Conservation (phyloP, 37 sponge, comb jelly and placozoan species). For the Ianthella basta region DNA sequence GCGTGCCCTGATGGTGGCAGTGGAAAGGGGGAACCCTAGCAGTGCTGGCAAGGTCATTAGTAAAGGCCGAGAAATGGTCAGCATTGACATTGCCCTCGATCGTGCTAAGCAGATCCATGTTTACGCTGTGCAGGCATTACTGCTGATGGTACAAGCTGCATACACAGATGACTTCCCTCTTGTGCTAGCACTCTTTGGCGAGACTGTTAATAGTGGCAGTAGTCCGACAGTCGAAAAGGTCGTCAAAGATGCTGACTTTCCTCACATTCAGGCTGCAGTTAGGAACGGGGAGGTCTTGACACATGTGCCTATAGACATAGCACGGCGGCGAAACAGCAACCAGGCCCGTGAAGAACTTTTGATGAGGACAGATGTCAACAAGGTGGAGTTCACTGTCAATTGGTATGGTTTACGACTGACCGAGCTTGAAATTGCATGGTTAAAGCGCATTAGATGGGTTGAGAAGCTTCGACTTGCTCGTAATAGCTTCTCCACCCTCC, state of each 20-base stretch:
- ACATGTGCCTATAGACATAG: slow-evolving; percentile 82
- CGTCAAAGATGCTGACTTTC: slow-evolving; percentile 46
- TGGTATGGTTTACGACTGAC: slow-evolving; percentile 82
- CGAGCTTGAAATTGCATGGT: slow-evolving; percentile 66
- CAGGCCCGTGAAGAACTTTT: slow-evolving; percentile 72
- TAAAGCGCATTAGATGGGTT: slow-evolving; percentile 78
- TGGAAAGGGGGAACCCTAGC: slow-evolving; percentile 52
- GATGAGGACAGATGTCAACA: slow-evolving; percentile 76
- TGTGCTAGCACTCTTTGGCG: slow-evolving; percentile 69
- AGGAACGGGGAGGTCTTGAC: slow-evolving; percentile 61
- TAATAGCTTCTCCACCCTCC: slow-evolving; percentile 70
- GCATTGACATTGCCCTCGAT: slow-evolving; percentile 53
- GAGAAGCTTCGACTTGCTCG: slow-evolving; percentile 62
- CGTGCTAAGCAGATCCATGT: slow-evolving; percentile 35
- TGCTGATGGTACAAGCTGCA: slow-evolving; percentile 69
- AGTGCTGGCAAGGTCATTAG: slow-evolving; percentile 69
- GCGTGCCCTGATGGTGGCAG: slow-evolving; percentile 64
- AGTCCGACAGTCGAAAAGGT: background rate
- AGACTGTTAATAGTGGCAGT: background rate
- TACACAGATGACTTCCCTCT: slow-evolving; percentile 41
- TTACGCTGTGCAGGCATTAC: slow-evolving; percentile 55
- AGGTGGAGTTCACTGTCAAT: slow-evolving; percentile 58
- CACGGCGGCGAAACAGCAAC: slow-evolving; percentile 40
- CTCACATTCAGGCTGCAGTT: slow-evolving; percentile 57
- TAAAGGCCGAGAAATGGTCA: slow-evolving; percentile 43